These are phyloP conservation scores for Nycteola revayana DNA, from an alignment of 2,888 invertebrate genomes.

Conservation along the genomic window DNA sequence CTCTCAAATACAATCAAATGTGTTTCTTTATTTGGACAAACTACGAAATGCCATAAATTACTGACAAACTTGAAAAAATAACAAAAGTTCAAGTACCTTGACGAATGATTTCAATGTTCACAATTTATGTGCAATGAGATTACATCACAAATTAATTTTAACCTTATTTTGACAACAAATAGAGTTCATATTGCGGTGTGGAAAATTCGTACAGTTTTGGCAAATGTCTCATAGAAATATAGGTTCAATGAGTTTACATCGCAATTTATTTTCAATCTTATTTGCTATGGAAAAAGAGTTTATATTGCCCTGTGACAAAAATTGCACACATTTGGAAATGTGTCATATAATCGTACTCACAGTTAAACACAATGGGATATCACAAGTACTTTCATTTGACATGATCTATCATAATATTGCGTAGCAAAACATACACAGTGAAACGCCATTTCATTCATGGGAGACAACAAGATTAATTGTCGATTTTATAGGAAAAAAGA, in stretches of 20 bases:
- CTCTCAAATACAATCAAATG: too few relatives aligned
- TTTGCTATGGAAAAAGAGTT: accelerated
- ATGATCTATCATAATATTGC: slow-evolving; percentile 70
- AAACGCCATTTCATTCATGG: slow-evolving; percentile 25
- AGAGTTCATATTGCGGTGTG: background rate
- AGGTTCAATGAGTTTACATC: background rate
- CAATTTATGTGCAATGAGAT: slow-evolving; percentile 37
- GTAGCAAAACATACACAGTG: slow-evolving; percentile 44
- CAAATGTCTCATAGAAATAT: slow-evolving; percentile 16
- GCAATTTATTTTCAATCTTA: slow-evolving; percentile 7
- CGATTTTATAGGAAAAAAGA: too few relatives aligned
- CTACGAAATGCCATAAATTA: slow-evolving; percentile 32
- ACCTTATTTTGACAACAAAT: accelerated
- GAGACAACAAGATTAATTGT: too few relatives aligned
- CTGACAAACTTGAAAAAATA: slow-evolving; percentile 38
- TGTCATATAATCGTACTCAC: slow-evolving; percentile 32
- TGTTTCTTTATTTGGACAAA: too few relatives aligned
- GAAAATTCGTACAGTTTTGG: background rate
- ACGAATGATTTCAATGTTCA: slow-evolving; percentile 59
- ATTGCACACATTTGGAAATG: slow-evolving; percentile 7
- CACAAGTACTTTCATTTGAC: slow-evolving; percentile 69
- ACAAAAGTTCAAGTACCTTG: slow-evolving; percentile 57
- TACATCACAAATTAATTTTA: slow-evolving; percentile 2
- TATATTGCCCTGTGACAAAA: background rate
- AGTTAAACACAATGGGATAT: slow-evolving; percentile 44